Base-by-base conservation (phyloP, 1,140 invertebrate species). In the Pseudomyrmex flavicornis region DNA sequence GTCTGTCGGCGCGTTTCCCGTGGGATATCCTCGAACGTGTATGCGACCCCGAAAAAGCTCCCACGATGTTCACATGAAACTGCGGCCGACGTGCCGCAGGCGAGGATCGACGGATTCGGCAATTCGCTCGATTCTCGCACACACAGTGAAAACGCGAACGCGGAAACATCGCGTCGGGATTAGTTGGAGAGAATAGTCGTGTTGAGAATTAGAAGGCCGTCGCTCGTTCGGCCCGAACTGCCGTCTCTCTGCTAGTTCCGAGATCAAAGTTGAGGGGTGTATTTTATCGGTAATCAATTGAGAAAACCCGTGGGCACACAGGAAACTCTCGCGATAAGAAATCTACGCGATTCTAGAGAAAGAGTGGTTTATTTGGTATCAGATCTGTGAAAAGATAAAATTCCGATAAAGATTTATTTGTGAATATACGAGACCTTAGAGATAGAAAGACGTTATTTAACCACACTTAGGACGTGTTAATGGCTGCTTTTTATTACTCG, bases 61-160 rank as follows among this genome's bases (percentile, higher is more conserved):
- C 76, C 76, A 61, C 66, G 76, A 70, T 80, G 76, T 80, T 59
- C 68, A 35, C 35, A 59, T 80, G 76, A 61, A 80, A 80, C 76
- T 59, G 35, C 26, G 76, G 54, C 44, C 12, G 52, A 46, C 20
- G 54, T 22, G 65, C 65, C 54, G 44, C 65, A 66, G 65, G 52
- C 65, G 76, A 59, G 66, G 44, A 72, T 59, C 76, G 66, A 59
- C 44, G 76, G 12, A 13, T 26, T 50, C 26, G 65, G 35, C 65
- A 79, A 58, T 79, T 79, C 48, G n/a, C 48, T 56, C 48, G 17
- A 50, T 46, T 20, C 2, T 13, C 12, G 2, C 4, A 10, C 35
- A 15, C 20, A 22, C 26, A 17, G 17, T 15, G 13, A 15, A 7
- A 20, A 65, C 20, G 59, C 65, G 66, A 35, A 13, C 46, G 54